phyloP scores from a whole-genome alignment of 2,888 invertebrate species.

The Hedychridium roseum region DNA sequence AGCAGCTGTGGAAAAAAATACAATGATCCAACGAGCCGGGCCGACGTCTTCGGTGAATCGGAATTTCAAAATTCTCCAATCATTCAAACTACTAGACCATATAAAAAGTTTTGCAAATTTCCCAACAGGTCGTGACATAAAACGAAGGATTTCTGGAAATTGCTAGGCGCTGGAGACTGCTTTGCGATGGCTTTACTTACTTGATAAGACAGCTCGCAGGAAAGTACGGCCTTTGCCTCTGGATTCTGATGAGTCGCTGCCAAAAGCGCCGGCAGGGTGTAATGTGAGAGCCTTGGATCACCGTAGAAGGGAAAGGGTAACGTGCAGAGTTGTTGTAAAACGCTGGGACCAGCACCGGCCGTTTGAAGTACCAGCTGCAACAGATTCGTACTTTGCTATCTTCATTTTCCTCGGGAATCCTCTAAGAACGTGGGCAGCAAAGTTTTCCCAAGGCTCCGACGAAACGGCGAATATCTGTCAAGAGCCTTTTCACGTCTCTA shows the following conservation, averaged over 20 bases:
- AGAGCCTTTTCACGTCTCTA: not conserved
- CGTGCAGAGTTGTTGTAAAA: conserved; percentile 83
- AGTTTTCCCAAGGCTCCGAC: not conserved
- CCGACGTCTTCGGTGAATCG: too few species aligned
- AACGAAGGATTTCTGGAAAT: not conserved
- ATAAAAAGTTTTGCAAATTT: not conserved
- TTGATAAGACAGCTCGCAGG: conserved; percentile 73
- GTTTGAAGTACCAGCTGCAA: conserved; percentile 77
- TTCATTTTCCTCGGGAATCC: not conserved
- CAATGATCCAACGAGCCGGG: too few species aligned
- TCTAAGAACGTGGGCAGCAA: conserved; percentile 14
- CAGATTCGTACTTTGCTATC: not conserved
- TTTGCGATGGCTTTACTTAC: conserved; percentile 55
- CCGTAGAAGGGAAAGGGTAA: conserved; percentile 89
- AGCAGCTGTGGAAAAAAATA: conserved; percentile 65
- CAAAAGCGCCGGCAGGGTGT: conserved; percentile 82
- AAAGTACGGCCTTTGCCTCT: conserved; percentile 78
- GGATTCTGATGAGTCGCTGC: conserved; percentile 74
- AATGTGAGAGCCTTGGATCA: conserved; percentile 73
- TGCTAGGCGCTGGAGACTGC: not conserved
- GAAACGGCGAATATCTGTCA: not conserved
- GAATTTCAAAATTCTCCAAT: not conserved
- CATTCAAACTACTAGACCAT: not conserved
- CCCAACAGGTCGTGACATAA: not conserved
- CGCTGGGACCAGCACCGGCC: conserved; percentile 76